These are phyloP conservation scores for Gymnodraco acuticeps DNA, from an alignment of 2,797 vertebrate genomes.

Conservation along the genomic window DNA sequence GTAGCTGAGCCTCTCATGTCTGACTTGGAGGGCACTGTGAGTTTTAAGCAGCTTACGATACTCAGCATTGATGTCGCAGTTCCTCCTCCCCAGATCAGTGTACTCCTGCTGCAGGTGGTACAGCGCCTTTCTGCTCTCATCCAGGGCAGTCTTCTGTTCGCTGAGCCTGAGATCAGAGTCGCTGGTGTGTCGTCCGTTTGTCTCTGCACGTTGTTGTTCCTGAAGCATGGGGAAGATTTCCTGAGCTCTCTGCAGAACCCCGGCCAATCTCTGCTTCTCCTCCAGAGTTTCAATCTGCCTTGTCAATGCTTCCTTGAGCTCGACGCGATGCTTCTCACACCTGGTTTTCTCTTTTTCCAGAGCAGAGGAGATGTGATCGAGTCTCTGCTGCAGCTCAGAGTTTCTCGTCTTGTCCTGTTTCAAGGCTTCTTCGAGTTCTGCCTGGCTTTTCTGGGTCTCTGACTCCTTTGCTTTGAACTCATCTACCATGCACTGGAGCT, in stretches of 20 bases:
- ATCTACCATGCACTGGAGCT: no score
- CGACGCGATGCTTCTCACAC: no score
- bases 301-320: background rate
- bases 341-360: no score
- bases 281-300: background rate
- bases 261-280: background rate
- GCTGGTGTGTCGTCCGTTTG: background rate
- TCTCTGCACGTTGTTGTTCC: background rate
- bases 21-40: background rate
- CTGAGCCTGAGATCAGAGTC: background rate
- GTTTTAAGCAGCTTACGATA: background rate
- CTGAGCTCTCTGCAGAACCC: background rate
- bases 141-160: background rate
- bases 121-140: background rate
- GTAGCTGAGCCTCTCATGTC: background rate
- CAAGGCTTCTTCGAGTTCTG: no score
- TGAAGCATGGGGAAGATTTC: background rate
- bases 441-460: no score
- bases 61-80: background rate
- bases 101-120: background rate
- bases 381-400: no score
- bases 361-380: no score
- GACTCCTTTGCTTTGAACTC: no score
- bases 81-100: background rate
- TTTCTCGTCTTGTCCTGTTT: no score